These are phyloP conservation scores for Thera obeliscata DNA, from an alignment of 2,888 invertebrate species.

Conservation along the genomic window DNA sequence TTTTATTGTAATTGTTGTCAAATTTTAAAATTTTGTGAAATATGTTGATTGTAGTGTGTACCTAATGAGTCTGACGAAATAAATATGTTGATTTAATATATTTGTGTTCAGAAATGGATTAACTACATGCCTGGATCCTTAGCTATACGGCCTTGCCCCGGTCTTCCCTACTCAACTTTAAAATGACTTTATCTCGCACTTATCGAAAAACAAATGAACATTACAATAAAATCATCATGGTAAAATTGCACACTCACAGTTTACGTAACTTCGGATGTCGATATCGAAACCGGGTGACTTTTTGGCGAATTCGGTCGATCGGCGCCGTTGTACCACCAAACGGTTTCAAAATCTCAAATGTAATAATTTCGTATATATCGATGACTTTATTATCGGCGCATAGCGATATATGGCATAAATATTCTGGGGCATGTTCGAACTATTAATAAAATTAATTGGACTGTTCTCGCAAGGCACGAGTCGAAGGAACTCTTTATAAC, in stretches of 20 bases:
- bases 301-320: slow-evolving; percentile 62
- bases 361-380: slow-evolving; percentile 52
- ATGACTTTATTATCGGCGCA: slow-evolving; percentile 47
- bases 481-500: slow-evolving; percentile 44
- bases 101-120: too few species aligned
- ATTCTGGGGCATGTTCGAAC: slow-evolving; percentile 44
- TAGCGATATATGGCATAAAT: slow-evolving; percentile 43
- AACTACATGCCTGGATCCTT: too few species aligned
- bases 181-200: slow-evolving; percentile 67
- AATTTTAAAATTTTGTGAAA: too few species aligned
- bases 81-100: too few species aligned
- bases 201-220: slow-evolving; percentile 59
- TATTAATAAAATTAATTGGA: slow-evolving; percentile 55
- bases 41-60: too few species aligned
- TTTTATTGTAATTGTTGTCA: too few species aligned
- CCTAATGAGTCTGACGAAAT: too few species aligned
- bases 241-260: slow-evolving; percentile 52
- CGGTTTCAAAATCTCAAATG: slow-evolving; percentile 59
- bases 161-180: slow-evolving; percentile 47
- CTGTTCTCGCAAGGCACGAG: slow-evolving; percentile 38
- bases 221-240: slow-evolving; percentile 58
- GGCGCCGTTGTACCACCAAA: slow-evolving; percentile 41
- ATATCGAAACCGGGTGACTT: slow-evolving; percentile 59
- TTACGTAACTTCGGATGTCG: slow-evolving; percentile 62
- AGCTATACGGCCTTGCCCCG: too few species aligned